Percentiles rank a stretch among this genome's conserved stretches.
phyloP scores from a whole-genome alignment of 2,888 invertebrate genomes.

The Drosophila lutescens region DNA sequence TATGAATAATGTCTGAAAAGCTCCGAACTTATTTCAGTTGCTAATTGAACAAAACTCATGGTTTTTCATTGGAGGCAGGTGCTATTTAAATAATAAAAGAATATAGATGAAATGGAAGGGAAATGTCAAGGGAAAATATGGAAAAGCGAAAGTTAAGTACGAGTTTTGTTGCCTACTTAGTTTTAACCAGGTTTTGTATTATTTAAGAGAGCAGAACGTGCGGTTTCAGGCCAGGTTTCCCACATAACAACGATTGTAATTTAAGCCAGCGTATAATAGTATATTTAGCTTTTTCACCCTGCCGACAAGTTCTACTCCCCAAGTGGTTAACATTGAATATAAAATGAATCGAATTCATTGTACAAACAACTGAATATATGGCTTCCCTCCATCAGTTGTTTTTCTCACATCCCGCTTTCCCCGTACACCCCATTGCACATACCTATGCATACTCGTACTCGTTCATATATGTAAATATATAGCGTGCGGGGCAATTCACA shows the following conservation, averaged over 20 bases:
- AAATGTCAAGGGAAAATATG: not conserved
- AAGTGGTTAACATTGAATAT: conserved; percentile 71
- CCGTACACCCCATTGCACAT: conserved; percentile 6
- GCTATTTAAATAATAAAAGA: not conserved
- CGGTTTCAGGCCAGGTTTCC: conserved; percentile 20
- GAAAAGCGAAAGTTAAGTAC: not conserved
- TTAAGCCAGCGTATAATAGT: conserved; percentile 19
- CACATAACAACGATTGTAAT: conserved; percentile 36
- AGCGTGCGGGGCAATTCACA: conserved; percentile 28
- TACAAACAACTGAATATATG: conserved; percentile 59
- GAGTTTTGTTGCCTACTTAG: not conserved
- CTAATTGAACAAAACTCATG: conserved; percentile 13
- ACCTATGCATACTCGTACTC: not conserved
- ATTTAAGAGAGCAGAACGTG: conserved; percentile 5
- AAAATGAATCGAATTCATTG: conserved; percentile 60
- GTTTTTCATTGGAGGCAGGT: not conserved
- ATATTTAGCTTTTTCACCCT: conserved; percentile 10
- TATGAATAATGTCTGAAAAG: conserved; percentile 1
- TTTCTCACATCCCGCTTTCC: conserved; percentile 10
- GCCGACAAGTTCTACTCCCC: conserved; percentile 30
- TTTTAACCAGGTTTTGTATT: not conserved
- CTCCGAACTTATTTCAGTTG: conserved; percentile 4
- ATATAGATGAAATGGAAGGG: conserved; percentile 1
- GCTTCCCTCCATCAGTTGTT: conserved; percentile 55
- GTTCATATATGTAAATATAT: conserved; percentile 4